Evolutionary conservation across 1,140 invertebrate species (phyloP).

Genomic region (Diorhabda carinulata): DNA sequence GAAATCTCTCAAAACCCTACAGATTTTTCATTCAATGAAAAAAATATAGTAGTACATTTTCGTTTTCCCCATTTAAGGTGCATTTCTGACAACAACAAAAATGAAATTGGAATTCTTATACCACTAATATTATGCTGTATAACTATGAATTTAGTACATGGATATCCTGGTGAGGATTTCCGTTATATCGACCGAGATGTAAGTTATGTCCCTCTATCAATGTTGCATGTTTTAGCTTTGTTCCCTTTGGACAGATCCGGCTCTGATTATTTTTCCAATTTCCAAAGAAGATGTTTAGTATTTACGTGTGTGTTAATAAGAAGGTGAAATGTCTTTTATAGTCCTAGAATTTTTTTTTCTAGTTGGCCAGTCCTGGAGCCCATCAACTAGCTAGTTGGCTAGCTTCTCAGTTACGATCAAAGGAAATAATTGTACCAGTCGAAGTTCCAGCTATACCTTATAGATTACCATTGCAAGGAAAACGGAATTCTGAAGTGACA

Average conservation of each 20-base stretch:
- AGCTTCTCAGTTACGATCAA: constrained; percentile 32
- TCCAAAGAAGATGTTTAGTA: neutral
- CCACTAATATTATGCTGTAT: constrained; percentile 10
- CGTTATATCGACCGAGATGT: constrained; percentile 15
- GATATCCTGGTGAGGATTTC: constrained; percentile 9
- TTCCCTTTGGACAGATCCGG: neutral
- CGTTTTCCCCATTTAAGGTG: neutral
- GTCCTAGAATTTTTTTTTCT: constrained; percentile 16
- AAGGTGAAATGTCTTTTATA: neutral
- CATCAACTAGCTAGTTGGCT: constrained; percentile 43
- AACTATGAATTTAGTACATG: constrained; percentile 1
- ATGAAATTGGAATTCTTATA: neutral
- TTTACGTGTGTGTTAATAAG: neutral
- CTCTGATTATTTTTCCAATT: neutral
- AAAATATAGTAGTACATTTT: too few species aligned
- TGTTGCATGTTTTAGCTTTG: neutral
- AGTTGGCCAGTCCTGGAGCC: constrained; percentile 39
- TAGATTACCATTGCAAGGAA: constrained; percentile 33
- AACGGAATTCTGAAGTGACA: constrained; percentile 42
- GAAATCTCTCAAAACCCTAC: too few species aligned
- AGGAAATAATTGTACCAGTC: constrained; percentile 29
- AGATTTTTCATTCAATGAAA: too few species aligned
- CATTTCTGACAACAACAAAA: neutral
- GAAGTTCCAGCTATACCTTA: constrained; percentile 39
- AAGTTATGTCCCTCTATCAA: neutral